phyloP scores from a whole-genome alignment of 2,797 vertebrate species.

The Molossus molossus region DNA sequence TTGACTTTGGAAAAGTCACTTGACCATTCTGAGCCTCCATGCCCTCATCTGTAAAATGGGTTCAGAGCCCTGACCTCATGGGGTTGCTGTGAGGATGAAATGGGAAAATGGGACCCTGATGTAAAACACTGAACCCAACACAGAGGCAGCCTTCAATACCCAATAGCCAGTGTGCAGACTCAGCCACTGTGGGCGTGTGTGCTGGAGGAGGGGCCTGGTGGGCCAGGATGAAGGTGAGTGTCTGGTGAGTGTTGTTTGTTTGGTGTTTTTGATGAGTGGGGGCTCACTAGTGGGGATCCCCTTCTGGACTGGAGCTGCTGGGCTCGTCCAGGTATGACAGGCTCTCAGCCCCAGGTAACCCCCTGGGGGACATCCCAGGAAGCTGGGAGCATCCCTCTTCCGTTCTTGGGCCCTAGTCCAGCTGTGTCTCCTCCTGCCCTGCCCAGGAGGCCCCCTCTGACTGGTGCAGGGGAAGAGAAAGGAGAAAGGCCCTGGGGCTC shows the following conservation, averaged over 20 bases:
- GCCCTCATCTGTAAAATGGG: neutral
- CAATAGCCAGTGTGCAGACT: neutral
- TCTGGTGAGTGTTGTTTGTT: neutral
- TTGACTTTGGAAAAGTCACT: neutral
- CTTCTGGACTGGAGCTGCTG: neutral
- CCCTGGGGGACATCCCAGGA: neutral
- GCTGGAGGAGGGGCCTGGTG: neutral
- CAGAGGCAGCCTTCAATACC: neutral
- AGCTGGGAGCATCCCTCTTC: neutral
- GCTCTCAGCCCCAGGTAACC: neutral
- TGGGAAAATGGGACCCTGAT: no score
- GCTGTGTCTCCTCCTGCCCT: neutral
- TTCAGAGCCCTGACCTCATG: neutral
- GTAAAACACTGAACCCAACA: neutral
- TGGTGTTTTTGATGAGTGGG: neutral
- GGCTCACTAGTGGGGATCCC: neutral
- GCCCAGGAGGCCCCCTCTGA: neutral
- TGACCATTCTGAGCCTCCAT: no score
- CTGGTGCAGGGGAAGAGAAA: neutral
- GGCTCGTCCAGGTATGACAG: neutral
- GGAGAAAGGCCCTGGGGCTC: neutral
- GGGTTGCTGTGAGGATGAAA: neutral
- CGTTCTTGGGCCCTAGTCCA: neutral
- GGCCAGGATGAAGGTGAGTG: neutral
- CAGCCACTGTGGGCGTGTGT: accelerated